Conservation (phyloP, 2,113 vertebrate species). For the Pagrus major region DNA sequence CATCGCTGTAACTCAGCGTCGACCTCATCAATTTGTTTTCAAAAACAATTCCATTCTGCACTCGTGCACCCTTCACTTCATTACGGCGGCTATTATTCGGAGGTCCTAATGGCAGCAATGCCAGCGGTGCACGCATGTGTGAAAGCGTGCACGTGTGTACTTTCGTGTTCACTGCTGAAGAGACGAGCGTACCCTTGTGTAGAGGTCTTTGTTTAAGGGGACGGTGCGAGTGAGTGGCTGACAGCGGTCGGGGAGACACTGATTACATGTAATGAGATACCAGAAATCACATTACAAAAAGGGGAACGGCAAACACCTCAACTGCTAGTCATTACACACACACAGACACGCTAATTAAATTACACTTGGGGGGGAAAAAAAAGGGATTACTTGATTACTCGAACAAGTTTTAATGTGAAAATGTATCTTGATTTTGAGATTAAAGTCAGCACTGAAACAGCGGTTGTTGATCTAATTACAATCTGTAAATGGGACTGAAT, state of each 20-base stretch:
- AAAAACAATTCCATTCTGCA: slow-evolving; percentile 69
- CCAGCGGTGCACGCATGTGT: slow-evolving; percentile 17
- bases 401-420: slow-evolving; percentile 34
- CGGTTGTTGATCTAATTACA: slow-evolving; percentile 22
- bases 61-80: slow-evolving; percentile 68
- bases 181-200: slow-evolving; percentile 38
- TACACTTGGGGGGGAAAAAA: slow-evolving; percentile 6
- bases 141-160: slow-evolving; percentile 19
- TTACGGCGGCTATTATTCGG: slow-evolving; percentile 67
- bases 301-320: slow-evolving; percentile 9
- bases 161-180: slow-evolving; percentile 11
- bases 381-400: slow-evolving; percentile 22
- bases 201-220: slow-evolving; percentile 60
- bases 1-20: slow-evolving; percentile 35
- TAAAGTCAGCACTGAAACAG: slow-evolving; percentile 7
- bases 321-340: slow-evolving; percentile 1
- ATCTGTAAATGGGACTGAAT: slow-evolving; percentile 32
- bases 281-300: slow-evolving; percentile 56
- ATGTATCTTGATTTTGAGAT: slow-evolving; percentile 44
- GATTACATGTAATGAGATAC: slow-evolving; percentile 72
- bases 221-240: slow-evolving; percentile 4
- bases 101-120: slow-evolving; percentile 56
- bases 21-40: slow-evolving; percentile 55
- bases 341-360: slow-evolving; percentile 38
- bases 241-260: slow-evolving; percentile 29